These are phyloP conservation scores for Etheostoma perlongum DNA, from an alignment of 2,797 vertebrate species.

Conservation along the genomic window DNA sequence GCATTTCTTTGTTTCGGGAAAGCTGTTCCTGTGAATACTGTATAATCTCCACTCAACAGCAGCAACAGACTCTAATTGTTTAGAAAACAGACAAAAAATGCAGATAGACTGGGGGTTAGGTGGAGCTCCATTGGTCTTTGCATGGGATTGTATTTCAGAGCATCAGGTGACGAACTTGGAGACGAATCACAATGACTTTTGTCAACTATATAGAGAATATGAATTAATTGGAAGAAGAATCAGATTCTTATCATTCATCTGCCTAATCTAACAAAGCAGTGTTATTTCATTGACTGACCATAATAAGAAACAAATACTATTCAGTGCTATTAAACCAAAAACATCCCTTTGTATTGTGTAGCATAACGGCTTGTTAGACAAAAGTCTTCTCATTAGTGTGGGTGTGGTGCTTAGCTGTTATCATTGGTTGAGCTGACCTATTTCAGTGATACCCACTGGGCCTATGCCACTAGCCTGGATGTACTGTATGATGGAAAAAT, in stretches of 20 bases:
- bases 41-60: neutral
- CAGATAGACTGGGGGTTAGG: slow-evolving; percentile 4
- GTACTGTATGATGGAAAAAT: slow-evolving; percentile 37
- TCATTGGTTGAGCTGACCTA: slow-evolving; percentile 55
- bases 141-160: slow-evolving; percentile 40
- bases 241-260: neutral
- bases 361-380: slow-evolving; percentile 22
- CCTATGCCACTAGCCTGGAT: slow-evolving; percentile 55
- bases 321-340: neutral
- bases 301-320: neutral
- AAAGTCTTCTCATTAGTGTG: slow-evolving; percentile 39
- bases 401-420: slow-evolving; percentile 43
- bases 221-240: slow-evolving; percentile 18
- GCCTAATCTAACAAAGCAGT: slow-evolving; percentile 5
- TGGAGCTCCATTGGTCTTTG: slow-evolving; percentile 17
- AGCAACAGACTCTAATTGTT: slow-evolving; percentile 16
- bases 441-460: slow-evolving; percentile 61
- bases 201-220: slow-evolving; percentile 30
- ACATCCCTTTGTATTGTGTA: slow-evolving; percentile 6
- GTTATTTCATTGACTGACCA: neutral
- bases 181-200: neutral
- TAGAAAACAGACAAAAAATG: slow-evolving; percentile 25
- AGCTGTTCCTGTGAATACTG: neutral
- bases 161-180: slow-evolving; percentile 31
- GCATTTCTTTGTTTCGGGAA: neutral